Conservation (phyloP, 2,113 vertebrate genomes). For the Gadus chalcogrammus region DNA sequence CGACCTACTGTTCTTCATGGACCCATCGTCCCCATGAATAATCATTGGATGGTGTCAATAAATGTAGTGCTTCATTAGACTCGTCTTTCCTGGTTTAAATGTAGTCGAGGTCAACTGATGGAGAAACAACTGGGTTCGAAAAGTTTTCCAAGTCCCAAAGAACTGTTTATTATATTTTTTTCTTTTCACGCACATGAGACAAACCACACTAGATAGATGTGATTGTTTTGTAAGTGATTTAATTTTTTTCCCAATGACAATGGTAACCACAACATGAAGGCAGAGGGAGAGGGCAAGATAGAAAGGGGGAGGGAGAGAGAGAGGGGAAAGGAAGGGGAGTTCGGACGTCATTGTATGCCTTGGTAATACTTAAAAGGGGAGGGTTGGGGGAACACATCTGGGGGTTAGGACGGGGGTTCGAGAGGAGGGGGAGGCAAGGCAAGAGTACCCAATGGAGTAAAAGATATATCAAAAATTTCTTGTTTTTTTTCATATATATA, state of each 20-base stretch:
- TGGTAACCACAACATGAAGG: slow-evolving; percentile 62
- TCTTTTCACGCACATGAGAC: too few species aligned
- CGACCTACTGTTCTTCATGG: too few species aligned
- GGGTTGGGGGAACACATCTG: slow-evolving; percentile 15
- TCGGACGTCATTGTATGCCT: slow-evolving; percentile 36
- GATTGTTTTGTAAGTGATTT: slow-evolving; percentile 46
- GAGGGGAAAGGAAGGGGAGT: slow-evolving; percentile 1
- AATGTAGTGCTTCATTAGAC: too few species aligned
- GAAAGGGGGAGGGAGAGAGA: background rate
- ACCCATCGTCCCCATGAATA: too few species aligned
- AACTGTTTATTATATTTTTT: background rate
- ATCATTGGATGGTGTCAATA: too few species aligned
- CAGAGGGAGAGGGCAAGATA: slow-evolving; percentile 24
- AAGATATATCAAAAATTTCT: slow-evolving; percentile 75
- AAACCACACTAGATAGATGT: background rate
- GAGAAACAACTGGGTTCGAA: too few species aligned
- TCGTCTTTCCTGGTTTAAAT: too few species aligned
- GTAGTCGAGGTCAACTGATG: too few species aligned
- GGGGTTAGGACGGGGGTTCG: background rate
- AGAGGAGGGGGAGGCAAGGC: slow-evolving; percentile 35
- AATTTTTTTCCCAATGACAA: slow-evolving; percentile 54
- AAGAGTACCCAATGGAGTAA: slow-evolving; percentile 74
- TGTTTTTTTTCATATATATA: slow-evolving; percentile 60
- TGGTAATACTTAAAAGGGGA: slow-evolving; percentile 30
- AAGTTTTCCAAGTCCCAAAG: background rate